Base-by-base conservation (phyloP, 2,888 invertebrate genomes). In the Sesamia inferens region DNA sequence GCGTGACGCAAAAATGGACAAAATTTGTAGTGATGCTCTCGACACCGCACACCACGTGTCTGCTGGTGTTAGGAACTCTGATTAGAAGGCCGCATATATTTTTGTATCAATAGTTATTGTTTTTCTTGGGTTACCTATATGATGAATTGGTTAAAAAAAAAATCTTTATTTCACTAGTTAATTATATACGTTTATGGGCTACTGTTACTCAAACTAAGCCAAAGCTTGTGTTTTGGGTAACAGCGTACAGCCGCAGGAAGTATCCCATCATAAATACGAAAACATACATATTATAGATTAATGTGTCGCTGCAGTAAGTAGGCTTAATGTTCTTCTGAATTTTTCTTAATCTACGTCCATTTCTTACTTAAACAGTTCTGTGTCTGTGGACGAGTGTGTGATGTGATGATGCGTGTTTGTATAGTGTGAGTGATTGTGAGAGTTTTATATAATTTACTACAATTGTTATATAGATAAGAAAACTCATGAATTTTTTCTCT, bases 1-100 rank as follows among this genome's bases (percentile, higher is more conserved):
- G 91, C 91, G 93, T 94, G 94, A 95, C 94, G 95, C 93, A 93
- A 92, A 93, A 93, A 92, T 93, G 90, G 90, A 92, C 92, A 91
- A 91, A 92, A 90, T 89, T 87, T 86, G 85, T 84, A 82, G 71
- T 79, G 88, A 83, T 88, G 88, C 62, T 79, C 77, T 88, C 86
- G 83, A 85, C 87, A 86, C 85, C 80, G 85, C 83, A 87, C 78
- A 89, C 90, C 92, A 92, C 91, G 89, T 90, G 91, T 74, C 85
- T 72, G 66, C 85, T 72, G 66, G 62, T 83, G 68, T 74, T 76
- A 73, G 63, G 22, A 65, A 77, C 66, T 70, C 59, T 51, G 69
- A 73, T 72, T 75, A 78, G 64, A 61, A 64, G 74, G 62, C 66
- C 22, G 72, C 67, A 64, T 79, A 63, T 70, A 48, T 13, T 39